Conservation (phyloP, 2,888 invertebrate species). For the Alloplasta piceator region DNA sequence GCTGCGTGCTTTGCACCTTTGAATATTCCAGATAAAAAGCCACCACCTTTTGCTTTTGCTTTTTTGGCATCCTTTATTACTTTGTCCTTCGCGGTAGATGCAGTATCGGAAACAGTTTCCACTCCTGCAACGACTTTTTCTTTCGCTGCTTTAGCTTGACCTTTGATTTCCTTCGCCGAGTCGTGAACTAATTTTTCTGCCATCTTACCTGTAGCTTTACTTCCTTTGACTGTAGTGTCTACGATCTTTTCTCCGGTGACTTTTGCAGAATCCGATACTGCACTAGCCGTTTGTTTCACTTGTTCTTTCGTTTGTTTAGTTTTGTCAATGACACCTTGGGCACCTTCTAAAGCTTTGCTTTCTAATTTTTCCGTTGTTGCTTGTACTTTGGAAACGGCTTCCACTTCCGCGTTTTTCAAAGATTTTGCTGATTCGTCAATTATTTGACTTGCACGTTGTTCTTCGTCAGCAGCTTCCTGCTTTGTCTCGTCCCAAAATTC, state of each 20-base stretch:
- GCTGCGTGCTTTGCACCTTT: slow-evolving; percentile 74
- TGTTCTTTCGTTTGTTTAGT: slow-evolving; percentile 39
- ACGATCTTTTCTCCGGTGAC: slow-evolving; percentile 83
- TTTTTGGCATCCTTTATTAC: slow-evolving; percentile 68
- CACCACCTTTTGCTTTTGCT: slow-evolving; percentile 72
- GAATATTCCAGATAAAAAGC: slow-evolving; percentile 75
- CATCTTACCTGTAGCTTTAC: slow-evolving; percentile 49
- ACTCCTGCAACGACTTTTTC: slow-evolving; percentile 61
- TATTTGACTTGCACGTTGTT: slow-evolving; percentile 58
- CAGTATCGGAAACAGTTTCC: slow-evolving; percentile 55
- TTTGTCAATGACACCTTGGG: slow-evolving; percentile 63
- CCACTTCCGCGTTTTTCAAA: slow-evolving; percentile 62
- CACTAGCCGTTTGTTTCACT: background rate
- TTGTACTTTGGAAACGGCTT: slow-evolving; percentile 33
- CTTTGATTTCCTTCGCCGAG: slow-evolving; percentile 60
- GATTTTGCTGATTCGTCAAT: slow-evolving; percentile 68
- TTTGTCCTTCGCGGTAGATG: slow-evolving; percentile 60
- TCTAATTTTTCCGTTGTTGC: slow-evolving; percentile 63
- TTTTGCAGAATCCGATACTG: slow-evolving; percentile 67
- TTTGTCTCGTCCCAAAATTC: slow-evolving; percentile 60
- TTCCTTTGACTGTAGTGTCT: slow-evolving; percentile 35
- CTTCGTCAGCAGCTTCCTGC: slow-evolving; percentile 56
- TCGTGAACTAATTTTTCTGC: slow-evolving; percentile 51
- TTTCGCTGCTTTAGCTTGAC: slow-evolving; percentile 57
- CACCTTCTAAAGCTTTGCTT: slow-evolving; percentile 83